These are phyloP conservation scores for Cantharis nigra DNA, from an alignment of 2,888 invertebrate genomes.

Conservation along the genomic window DNA sequence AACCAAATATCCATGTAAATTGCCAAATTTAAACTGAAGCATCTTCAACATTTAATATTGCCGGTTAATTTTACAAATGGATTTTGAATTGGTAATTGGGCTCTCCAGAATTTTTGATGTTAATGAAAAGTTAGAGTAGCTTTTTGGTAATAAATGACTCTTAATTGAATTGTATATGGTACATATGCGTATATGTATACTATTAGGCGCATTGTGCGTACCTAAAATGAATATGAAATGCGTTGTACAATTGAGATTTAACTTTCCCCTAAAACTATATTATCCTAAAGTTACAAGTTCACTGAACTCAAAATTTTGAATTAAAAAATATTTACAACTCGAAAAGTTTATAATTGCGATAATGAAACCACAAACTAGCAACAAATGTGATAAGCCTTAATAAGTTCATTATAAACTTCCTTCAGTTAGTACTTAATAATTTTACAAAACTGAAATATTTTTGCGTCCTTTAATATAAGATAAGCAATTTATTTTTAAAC, in stretches of 20 bases:
- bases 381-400: neutral
- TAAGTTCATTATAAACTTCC: neutral
- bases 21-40: neutral
- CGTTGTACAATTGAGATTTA: neutral
- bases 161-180: neutral
- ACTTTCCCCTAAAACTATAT: neutral
- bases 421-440: neutral
- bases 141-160: neutral
- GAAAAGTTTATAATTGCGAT: neutral
- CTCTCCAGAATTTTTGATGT: neutral
- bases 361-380: neutral
- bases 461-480: neutral
- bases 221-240: neutral
- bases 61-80: neutral
- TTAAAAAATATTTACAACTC: neutral
- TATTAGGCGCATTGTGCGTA: neutral
- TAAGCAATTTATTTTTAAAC: neutral
- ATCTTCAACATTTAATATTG: neutral
- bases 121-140: neutral
- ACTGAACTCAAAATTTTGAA: neutral
- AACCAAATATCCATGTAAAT: neutral
- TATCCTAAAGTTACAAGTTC: neutral
- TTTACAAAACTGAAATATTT: neutral
- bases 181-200: neutral
- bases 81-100: neutral